Base-by-base conservation (phyloP, 1,140 invertebrate genomes). In the Hylaeus anthracinus region DNA sequence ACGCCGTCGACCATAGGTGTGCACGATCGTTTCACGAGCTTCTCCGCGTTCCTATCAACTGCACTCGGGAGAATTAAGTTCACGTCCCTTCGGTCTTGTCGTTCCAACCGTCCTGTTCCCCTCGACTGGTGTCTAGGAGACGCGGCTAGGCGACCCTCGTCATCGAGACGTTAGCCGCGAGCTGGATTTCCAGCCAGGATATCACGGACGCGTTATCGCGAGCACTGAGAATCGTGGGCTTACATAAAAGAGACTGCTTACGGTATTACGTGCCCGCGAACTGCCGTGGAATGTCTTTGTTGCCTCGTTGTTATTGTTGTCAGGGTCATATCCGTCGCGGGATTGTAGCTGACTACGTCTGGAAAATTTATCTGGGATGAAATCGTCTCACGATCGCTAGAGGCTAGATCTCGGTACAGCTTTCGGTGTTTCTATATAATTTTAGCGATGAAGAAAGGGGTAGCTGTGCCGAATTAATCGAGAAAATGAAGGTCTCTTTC, bases 161-260 rank as follows among this genome's bases (percentile, higher is more conserved):
- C 83, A 83, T 85, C 83, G 76, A 53, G 66, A 63, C 66, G 45
- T 74, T 78, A 26, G 43, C 77, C 55, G 74, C 64, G 69, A 14
- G 41, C 37, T 48, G 26, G 63, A 79, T 83, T 83, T 67, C 45
- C 69, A 48, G 77, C 58, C 48, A 10, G 65, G 43, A 76, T 85
- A 81, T 85, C 69, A 72, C 37, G 66, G 55, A 64, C 69, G 15
- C 72, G 82, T 61, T 85, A 85, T 85, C 84, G 83, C 53, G 53
- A 58, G 43, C 55, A 65, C 51, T 60, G 53, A 39, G 73, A 58
- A 64, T 79, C 73, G 72, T 69, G 48, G 81, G 71, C 61, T 45
- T 67, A 12, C 70, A 45, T 58, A 55, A 74, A 61, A 69, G 39
- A 5, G 51, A 58, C 43, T 3, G 63, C 51, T 58, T 51, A 67